Evolutionary conservation across 2,113 vertebrate genomes (phyloP), one percentile per base, ranked within the genome.

Genomic region (Erythrolamprus reginae): DNA sequence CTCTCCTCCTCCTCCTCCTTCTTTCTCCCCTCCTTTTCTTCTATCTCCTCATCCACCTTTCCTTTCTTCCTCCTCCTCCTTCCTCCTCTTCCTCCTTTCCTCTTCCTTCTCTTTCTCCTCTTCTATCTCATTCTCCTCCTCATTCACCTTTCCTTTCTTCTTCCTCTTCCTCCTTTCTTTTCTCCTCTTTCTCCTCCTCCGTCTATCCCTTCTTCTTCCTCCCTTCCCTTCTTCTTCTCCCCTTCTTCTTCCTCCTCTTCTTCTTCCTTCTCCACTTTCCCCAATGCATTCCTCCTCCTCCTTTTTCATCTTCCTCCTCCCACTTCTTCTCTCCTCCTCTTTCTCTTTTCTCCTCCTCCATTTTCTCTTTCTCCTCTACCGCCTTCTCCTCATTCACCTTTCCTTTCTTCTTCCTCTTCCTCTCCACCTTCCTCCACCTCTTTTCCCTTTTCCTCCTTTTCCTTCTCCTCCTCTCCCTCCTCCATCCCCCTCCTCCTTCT

Each of bases 31-130:
- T 51, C 51, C 51, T 51, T 3, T 13, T 13, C 51, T 4, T 38
- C 87, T 83, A 90, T 45, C 5, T 19, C 21, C 3, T 10, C 4
- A 10, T 58, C 23, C 33, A n/a, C 13, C 50, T 10, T 1, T 10
- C 0, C 10, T 10, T 10, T 1, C 50, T 0, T 1, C 4, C 3
- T 53, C 3, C 3, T 0, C 3, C 0, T 19, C 17, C 3, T 7
- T 5, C 17, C 26, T n/a, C 3, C 3, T 28, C 10, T 10, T 45
- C 10, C 23, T 21, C 33, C 38, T 7, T 19, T 6, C 28, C 5
- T 50, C 9, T 0, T 10, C 1, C 53, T 1, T n/a, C n/a, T 9
- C 23, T 6, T 5, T 19, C 10, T 50, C 13, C 47, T 45, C 15
- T 10, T 6, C 38, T 13, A 5, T 13, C 3, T 13, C 10, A 10